Conservation (phyloP, 1,140 invertebrate genomes). For the Bombus pascuorum region DNA sequence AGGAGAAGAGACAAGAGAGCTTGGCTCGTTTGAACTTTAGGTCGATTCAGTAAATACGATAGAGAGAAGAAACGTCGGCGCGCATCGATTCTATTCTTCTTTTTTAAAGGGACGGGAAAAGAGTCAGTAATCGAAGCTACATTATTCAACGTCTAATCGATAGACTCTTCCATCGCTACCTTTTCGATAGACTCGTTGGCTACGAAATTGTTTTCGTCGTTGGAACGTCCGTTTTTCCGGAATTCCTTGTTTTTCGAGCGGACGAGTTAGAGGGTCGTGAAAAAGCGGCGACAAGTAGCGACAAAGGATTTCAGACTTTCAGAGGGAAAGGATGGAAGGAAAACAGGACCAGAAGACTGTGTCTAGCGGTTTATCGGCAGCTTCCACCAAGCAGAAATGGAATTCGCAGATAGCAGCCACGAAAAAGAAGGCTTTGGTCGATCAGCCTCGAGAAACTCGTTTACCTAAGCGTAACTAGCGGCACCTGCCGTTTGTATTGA, state of each 20-base stretch:
- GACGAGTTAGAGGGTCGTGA: not conserved
- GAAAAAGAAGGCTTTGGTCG: constrained; percentile 4
- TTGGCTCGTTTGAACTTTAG: constrained; percentile 3
- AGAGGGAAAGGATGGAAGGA: constrained; percentile 33
- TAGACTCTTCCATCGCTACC: not conserved
- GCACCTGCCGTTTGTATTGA: constrained; percentile 41
- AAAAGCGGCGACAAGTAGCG: constrained; percentile 21
- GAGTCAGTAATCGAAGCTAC: constrained; percentile 33
- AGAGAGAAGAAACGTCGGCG: not conserved
- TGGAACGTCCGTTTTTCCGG: not conserved
- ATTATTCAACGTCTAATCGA: constrained; percentile 49
- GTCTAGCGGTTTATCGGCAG: constrained; percentile 49
- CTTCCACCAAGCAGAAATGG: constrained; percentile 45
- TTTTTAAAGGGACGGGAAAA: constrained; percentile 1
- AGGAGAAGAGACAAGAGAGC: not conserved
- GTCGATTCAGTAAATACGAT: constrained; percentile 40
- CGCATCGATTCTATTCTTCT: constrained; percentile 11
- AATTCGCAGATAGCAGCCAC: constrained; percentile 40
- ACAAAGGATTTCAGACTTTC: constrained; percentile 9
- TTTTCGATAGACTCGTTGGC: constrained; percentile 1
- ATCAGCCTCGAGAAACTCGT: constrained; percentile 51
- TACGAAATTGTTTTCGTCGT: not conserved
- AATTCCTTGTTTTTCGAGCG: not conserved
- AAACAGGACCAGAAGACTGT: not conserved
- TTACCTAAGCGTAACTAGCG: constrained; percentile 46